These are phyloP conservation scores for Smithornis capensis DNA, from an alignment of 2,113 vertebrate genomes.

Conservation along the genomic window DNA sequence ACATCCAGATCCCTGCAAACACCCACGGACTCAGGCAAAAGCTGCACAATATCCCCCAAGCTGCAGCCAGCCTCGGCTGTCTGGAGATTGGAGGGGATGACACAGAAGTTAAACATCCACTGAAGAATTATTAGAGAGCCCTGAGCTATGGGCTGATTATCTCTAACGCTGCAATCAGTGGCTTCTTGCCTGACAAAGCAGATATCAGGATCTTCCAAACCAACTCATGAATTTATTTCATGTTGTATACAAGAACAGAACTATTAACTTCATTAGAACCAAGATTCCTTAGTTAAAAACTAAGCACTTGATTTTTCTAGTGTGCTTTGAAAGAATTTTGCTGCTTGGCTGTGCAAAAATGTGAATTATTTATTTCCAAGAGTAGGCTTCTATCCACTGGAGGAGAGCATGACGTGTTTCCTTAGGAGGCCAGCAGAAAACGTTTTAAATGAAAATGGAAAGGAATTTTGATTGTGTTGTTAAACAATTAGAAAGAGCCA, in stretches of 20 bases:
- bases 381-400: not conserved
- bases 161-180: not conserved
- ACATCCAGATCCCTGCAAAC: not conserved
- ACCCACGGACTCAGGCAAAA: not conserved
- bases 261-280: not conserved
- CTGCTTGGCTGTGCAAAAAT: conserved; percentile 36
- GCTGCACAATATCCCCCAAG: not conserved
- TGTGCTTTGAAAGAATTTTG: not conserved
- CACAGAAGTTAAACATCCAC: not conserved
- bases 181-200: not conserved
- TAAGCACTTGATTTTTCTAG: not conserved
- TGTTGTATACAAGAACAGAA: not conserved
- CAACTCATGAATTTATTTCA: not conserved
- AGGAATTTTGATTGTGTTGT: conserved; percentile 1
- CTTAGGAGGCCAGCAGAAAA: not conserved
- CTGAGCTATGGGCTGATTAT: not conserved
- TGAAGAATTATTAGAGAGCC: not conserved
- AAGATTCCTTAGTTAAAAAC: not conserved
- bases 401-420: conserved; percentile 20
- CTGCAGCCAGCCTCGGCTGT: not conserved
- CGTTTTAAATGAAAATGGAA: conserved; percentile 7
- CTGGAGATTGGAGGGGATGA: not conserved
- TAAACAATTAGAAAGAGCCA: not conserved
- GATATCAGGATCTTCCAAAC: not conserved
- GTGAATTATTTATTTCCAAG: not conserved